phyloP scores from a whole-genome alignment of 2,113 vertebrate genomes.

The Pseudonaja textilis region DNA sequence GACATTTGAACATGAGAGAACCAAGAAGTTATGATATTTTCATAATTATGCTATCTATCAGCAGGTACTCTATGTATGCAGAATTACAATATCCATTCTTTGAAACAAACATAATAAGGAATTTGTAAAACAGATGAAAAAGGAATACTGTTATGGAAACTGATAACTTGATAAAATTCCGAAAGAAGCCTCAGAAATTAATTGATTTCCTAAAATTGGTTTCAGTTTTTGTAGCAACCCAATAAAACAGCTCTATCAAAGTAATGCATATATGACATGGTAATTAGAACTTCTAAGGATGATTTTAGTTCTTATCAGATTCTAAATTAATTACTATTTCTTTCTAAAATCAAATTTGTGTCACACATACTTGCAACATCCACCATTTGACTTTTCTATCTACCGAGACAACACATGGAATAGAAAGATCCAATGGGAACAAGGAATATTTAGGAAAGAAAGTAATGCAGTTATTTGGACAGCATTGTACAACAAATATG shows the following conservation, averaged over 20 bases:
- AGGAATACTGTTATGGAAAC: background rate
- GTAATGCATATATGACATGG: slow-evolving; percentile 39
- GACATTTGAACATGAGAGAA: background rate
- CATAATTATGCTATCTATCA: background rate
- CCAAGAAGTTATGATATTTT: background rate
- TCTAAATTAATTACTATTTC: slow-evolving; percentile 27
- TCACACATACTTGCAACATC: slow-evolving; percentile 25
- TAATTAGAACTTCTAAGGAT: slow-evolving; percentile 36
- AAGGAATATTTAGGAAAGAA: background rate
- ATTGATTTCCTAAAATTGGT: background rate
- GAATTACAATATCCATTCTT: background rate
- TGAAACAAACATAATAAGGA: background rate
- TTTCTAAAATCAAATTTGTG: slow-evolving; percentile 26
- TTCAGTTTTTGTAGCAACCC: slow-evolving; percentile 17
- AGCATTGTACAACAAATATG: background rate
- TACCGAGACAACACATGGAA: slow-evolving; percentile 13
- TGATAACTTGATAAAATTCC: background rate
- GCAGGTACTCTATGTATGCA: background rate
- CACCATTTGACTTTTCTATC: slow-evolving; percentile 7
- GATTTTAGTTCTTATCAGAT: slow-evolving; percentile 34
- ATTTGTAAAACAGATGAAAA: background rate
- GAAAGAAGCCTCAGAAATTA: slow-evolving; percentile 11
- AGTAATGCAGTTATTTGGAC: slow-evolving; percentile 3
- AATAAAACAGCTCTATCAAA: slow-evolving; percentile 41
- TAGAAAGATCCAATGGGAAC: background rate